A percentile compares a stretch with the other conserved stretches of the same genome.
phyloP scores from a whole-genome alignment of 2,888 invertebrate genomes.

The Eristalinus aeneus region DNA sequence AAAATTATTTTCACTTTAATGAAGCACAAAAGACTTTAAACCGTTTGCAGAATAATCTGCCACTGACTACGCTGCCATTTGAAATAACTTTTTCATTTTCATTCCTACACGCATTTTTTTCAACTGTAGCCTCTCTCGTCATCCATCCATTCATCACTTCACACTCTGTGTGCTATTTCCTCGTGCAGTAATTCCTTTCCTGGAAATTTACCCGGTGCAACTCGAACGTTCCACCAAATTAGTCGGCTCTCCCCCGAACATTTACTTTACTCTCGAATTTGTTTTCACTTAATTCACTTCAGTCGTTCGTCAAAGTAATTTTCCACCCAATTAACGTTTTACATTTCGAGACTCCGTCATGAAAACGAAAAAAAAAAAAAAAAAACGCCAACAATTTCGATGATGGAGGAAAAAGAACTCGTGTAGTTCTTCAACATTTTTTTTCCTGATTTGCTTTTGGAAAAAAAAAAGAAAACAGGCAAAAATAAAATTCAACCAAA shows the following conservation, averaged over 20 bases:
- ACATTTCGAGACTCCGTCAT: not conserved
- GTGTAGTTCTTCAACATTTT: not conserved
- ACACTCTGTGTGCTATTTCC: not conserved
- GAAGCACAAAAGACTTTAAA: too few species aligned
- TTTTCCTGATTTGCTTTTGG: not conserved
- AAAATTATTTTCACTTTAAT: too few species aligned
- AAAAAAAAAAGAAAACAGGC: not conserved
- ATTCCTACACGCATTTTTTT: too few species aligned
- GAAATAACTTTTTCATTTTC: too few species aligned
- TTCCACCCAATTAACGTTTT: slow-evolving; percentile 6
- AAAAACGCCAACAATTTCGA: not conserved
- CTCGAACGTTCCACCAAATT: not conserved
- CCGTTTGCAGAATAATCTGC: too few species aligned
- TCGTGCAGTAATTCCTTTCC: too few species aligned
- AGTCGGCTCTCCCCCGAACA: not conserved
- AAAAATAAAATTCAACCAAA: not conserved
- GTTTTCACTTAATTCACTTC: not conserved
- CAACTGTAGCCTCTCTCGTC: too few species aligned
- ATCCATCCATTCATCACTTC: too few species aligned
- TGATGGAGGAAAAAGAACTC: not conserved
- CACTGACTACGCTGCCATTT: too few species aligned
- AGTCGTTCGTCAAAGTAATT: not conserved
- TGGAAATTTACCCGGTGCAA: not conserved
- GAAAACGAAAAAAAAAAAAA: not conserved
- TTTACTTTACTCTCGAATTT: not conserved